These are phyloP conservation scores for Sebastes hubbsi DNA, from an alignment of 2,797 vertebrate genomes.

Conservation along the genomic window DNA sequence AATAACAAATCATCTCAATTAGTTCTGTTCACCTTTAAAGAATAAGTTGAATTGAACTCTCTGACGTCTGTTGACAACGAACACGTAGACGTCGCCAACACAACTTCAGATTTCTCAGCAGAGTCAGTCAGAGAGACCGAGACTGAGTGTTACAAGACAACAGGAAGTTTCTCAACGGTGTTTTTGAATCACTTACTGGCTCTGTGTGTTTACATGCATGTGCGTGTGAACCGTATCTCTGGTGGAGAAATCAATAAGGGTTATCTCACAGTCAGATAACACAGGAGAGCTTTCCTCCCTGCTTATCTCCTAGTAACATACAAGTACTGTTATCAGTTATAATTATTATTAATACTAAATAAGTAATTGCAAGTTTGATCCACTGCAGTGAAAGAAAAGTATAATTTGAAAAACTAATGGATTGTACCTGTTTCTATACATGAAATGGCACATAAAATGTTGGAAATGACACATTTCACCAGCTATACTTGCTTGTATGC, in stretches of 20 bases:
- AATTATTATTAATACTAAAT: background rate
- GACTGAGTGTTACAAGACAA: background rate
- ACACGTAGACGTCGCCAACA: background rate
- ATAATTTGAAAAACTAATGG: background rate
- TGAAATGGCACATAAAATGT: background rate
- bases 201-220: background rate
- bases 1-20: background rate
- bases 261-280: background rate
- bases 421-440: background rate
- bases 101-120: background rate
- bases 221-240: background rate
- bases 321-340: background rate
- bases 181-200: conserved; percentile 38
- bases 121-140: background rate
- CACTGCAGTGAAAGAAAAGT: background rate
- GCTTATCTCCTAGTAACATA: background rate
- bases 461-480: background rate
- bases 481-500: too few relatives aligned
- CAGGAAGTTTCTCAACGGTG: conserved; percentile 69
- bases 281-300: background rate
- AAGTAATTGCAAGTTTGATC: background rate
- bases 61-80: background rate
- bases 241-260: conserved; percentile 6
- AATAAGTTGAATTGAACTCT: background rate
- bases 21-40: background rate